These are phyloP conservation scores for Pionites leucogaster DNA, from an alignment of 2,113 vertebrate genomes.

Conservation along the genomic window DNA sequence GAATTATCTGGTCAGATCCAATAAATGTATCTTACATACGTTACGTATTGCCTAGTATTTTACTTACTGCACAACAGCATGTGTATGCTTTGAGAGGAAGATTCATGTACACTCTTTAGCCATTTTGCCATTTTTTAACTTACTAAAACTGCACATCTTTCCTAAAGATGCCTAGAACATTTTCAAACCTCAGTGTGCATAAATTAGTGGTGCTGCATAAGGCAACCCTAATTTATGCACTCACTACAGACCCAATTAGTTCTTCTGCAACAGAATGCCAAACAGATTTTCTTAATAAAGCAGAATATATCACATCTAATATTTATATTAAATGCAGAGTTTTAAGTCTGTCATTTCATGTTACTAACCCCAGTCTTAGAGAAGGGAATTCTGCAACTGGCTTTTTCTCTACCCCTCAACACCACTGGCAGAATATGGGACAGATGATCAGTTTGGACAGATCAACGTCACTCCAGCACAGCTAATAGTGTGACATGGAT, in stretches of 20 bases:
- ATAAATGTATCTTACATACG: neutral
- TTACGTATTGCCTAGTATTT: neutral
- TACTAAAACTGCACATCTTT: neutral
- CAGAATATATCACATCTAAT: conserved; percentile 8
- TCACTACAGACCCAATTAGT: conserved; percentile 28
- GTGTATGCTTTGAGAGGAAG: neutral
- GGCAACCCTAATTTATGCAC: conserved; percentile 23
- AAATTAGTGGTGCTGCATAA: conserved; percentile 30
- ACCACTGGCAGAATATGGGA: neutral
- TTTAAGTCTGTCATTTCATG: conserved; percentile 6
- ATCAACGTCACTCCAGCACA: neutral
- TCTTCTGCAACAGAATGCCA: neutral
- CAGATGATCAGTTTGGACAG: neutral
- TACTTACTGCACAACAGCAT: neutral
- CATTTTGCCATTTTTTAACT: neutral
- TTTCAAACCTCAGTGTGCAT: neutral
- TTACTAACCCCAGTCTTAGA: neutral
- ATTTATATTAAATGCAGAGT: neutral
- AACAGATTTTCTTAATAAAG: conserved; percentile 29
- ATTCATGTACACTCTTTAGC: neutral
- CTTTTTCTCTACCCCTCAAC: neutral
- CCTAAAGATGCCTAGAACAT: neutral
- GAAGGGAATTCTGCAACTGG: neutral
- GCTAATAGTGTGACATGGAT: neutral
- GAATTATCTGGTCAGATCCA: neutral